Evolutionary conservation across 2,113 vertebrate species (phyloP).

Genomic region (Dipodomys ordii): DNA sequence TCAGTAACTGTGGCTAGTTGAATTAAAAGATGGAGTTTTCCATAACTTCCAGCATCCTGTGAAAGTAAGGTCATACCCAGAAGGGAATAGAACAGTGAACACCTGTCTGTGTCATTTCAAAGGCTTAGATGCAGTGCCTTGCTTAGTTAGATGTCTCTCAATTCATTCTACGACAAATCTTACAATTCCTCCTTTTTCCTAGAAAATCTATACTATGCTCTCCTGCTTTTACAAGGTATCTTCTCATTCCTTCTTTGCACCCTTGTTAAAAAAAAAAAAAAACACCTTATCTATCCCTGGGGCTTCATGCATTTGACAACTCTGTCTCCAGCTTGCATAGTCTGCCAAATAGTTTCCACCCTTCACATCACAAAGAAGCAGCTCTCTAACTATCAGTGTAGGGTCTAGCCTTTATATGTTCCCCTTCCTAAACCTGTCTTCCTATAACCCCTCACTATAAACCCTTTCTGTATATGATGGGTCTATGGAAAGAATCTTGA

Average conservation of each 20-base stretch:
- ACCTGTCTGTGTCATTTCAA: neutral
- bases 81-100: neutral
- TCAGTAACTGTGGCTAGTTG: neutral
- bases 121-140: neutral
- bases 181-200: neutral
- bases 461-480: neutral
- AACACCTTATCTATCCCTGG: neutral
- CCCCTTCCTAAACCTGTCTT: fast-evolving
- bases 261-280: too few relatives aligned
- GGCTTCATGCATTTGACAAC: neutral
- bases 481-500: neutral
- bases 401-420: neutral
- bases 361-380: neutral
- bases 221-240: neutral
- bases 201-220: neutral
- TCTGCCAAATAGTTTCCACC: neutral
- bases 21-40: neutral
- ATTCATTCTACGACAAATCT: neutral
- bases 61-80: neutral
- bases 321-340: neutral
- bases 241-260: too few relatives aligned
- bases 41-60: neutral
- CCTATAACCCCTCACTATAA: neutral
- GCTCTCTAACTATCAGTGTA: neutral
- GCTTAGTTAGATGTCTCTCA: neutral